Conservation (phyloP, 2,888 invertebrate genomes). For the Aporophyla lueneburgensis region DNA sequence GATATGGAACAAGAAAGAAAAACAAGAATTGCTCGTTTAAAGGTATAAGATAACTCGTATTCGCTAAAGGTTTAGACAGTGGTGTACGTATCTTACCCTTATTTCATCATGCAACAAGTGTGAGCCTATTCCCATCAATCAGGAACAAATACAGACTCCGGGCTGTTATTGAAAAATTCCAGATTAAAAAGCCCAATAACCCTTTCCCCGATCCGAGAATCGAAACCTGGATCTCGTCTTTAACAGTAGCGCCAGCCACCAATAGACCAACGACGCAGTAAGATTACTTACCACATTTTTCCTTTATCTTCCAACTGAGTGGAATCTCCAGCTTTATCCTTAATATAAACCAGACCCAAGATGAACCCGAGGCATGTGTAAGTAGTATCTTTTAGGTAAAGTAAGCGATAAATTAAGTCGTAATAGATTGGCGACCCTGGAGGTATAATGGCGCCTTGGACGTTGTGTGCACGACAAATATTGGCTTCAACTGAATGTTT, state of each 20-base stretch:
- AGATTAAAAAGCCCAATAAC: too few relatives aligned
- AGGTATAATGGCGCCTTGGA: slow-evolving; percentile 27
- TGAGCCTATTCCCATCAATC: too few relatives aligned
- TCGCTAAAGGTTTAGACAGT: too few relatives aligned
- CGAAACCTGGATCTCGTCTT: background rate
- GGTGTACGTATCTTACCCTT: too few relatives aligned
- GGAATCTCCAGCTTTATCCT: slow-evolving; percentile 5
- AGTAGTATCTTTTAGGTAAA: slow-evolving; percentile 24
- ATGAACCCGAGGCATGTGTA: slow-evolving; percentile 29
- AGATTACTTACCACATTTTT: background rate
- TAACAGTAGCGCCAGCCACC: background rate
- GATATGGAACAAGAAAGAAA: too few relatives aligned
- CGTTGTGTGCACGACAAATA: slow-evolving; percentile 39
- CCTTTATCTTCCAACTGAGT: background rate
- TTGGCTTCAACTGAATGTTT: slow-evolving; percentile 34
- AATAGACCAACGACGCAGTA: background rate
- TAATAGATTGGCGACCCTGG: slow-evolving; percentile 28
- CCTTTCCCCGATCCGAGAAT: background rate
- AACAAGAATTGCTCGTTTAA: too few relatives aligned
- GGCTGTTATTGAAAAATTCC: too few relatives aligned
- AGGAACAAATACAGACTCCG: too few relatives aligned
- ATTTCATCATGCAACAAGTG: too few relatives aligned
- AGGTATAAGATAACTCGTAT: too few relatives aligned
- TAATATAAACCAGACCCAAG: slow-evolving; percentile 7
- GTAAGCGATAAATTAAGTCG: slow-evolving; percentile 45